Evolutionary conservation across 1,140 invertebrate species (phyloP).

Genomic region (Mylabris phalerata): DNA sequence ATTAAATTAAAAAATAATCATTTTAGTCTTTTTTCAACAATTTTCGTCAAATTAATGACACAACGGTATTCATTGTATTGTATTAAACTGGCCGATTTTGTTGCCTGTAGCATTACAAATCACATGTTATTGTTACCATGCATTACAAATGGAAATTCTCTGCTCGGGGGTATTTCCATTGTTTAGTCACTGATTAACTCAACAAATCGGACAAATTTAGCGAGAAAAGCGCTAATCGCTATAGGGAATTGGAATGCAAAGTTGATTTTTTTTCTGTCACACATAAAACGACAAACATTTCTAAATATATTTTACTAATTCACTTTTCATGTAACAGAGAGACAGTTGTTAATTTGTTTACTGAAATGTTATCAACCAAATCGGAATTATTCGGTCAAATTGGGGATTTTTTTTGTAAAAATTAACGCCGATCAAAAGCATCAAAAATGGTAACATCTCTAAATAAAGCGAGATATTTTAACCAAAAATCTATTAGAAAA

Average conservation of each 20-base stretch:
- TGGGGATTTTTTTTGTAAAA: no score
- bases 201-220: constrained; percentile 16
- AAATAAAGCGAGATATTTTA: no score
- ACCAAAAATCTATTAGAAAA: no score
- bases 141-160: constrained; percentile 15
- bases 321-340: no score
- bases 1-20: background rate
- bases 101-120: background rate
- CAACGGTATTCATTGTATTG: constrained; percentile 7
- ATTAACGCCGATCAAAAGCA: no score
- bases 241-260: constrained; percentile 15
- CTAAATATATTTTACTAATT: no score
- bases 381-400: no score
- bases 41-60: background rate
- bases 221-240: constrained; percentile 14
- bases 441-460: no score
- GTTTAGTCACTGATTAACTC: constrained; percentile 20
- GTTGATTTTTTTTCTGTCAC: no score
- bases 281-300: no score
- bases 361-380: no score
- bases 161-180: constrained; percentile 16
- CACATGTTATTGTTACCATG: constrained; percentile 18
- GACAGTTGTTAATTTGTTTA: no score
- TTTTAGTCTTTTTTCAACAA: background rate
- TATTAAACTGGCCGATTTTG: constrained; percentile 1